Conservation (phyloP, 2,888 invertebrate species). For the Melangyna quadrimaculata region DNA sequence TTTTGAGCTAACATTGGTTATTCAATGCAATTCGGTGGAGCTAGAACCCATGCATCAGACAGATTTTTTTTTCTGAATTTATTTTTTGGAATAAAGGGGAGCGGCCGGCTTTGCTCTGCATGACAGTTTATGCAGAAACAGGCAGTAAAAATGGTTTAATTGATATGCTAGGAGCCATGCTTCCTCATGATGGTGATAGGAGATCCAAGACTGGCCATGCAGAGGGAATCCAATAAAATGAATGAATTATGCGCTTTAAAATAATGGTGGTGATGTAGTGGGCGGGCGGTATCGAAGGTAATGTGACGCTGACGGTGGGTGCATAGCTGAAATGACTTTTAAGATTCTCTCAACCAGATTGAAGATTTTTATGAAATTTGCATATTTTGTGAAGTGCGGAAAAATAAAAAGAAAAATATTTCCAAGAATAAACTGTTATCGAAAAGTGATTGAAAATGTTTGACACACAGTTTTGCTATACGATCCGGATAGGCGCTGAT, state of each 20-base stretch:
- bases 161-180: conserved; percentile 57
- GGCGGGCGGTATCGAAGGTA: too few relatives aligned
- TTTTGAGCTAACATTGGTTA: conserved; percentile 58
- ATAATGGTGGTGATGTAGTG: too few relatives aligned
- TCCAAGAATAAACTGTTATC: too few relatives aligned
- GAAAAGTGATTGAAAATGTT: too few relatives aligned
- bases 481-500: too few relatives aligned
- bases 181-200: conserved; percentile 40
- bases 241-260: conserved; percentile 54
- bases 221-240: conserved; percentile 52
- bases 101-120: not conserved
- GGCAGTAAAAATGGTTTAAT: conserved; percentile 54
- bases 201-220: conserved; percentile 25
- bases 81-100: not conserved
- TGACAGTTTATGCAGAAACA: conserved; percentile 47
- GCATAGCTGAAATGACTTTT: too few relatives aligned
- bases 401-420: too few relatives aligned
- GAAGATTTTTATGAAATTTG: too few relatives aligned
- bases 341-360: too few relatives aligned
- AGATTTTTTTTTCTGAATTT: not conserved
- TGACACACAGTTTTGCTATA: too few relatives aligned
- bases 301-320: too few relatives aligned
- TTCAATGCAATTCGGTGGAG: conserved; percentile 43
- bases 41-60: conserved; percentile 44
- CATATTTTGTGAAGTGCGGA: too few relatives aligned